Evolutionary conservation across 2,888 invertebrate genomes (phyloP).

Genomic region (Ypsolopha scabrella): DNA sequence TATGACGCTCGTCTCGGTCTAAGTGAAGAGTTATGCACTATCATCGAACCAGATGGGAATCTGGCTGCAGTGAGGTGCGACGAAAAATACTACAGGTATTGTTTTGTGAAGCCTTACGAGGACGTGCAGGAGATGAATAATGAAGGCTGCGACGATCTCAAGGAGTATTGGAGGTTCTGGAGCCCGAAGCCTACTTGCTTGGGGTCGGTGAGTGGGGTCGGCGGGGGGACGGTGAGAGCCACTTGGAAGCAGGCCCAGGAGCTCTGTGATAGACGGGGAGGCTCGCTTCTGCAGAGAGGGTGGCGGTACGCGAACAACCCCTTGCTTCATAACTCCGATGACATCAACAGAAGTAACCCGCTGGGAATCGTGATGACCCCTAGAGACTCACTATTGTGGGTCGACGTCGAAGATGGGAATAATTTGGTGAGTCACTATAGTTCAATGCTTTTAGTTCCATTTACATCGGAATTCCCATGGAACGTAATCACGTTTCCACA

Average conservation of each 20-base stretch:
- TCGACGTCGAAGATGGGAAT: slow-evolving; percentile 23
- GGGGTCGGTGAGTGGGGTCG: slow-evolving; percentile 24
- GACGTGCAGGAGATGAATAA: slow-evolving; percentile 20
- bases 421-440: slow-evolving; percentile 19
- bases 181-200: slow-evolving; percentile 48
- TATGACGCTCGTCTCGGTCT: slow-evolving; percentile 21
- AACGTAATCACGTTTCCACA: too few species aligned
- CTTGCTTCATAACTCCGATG: slow-evolving; percentile 17
- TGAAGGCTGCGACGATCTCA: slow-evolving; percentile 30
- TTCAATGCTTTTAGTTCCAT: too few species aligned
- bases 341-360: slow-evolving; percentile 27
- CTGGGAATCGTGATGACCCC: slow-evolving; percentile 33
- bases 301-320: slow-evolving; percentile 53
- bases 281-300: slow-evolving; percentile 42
- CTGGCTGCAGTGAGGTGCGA: slow-evolving; percentile 42
- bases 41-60: slow-evolving; percentile 36
- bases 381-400: slow-evolving; percentile 23
- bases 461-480: too few species aligned
- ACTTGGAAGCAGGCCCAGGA: slow-evolving; percentile 47
- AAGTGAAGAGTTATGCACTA: slow-evolving; percentile 37
- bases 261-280: slow-evolving; percentile 33
- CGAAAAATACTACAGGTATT: slow-evolving; percentile 44
- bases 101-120: slow-evolving; percentile 41
- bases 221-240: slow-evolving; percentile 39
- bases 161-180: slow-evolving; percentile 30